Base-by-base conservation (phyloP, 2,113 vertebrate genomes). In the Willisornis vidua region DNA sequence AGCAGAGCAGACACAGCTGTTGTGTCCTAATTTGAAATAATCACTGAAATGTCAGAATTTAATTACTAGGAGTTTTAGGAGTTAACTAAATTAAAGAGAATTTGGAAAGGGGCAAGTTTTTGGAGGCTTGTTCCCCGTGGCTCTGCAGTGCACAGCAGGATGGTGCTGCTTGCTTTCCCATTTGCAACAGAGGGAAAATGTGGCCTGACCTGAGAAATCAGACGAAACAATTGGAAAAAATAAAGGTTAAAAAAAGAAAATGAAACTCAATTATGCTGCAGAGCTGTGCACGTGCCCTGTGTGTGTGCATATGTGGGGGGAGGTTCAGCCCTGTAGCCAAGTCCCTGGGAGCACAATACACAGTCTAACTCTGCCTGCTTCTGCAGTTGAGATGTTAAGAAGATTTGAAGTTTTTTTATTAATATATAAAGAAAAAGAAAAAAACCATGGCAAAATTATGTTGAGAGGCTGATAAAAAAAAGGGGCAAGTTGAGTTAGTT, bases 391-490 rank as follows among this genome's bases (percentile, higher is more conserved):
- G 63, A 24, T 90, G 52, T 49, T 88, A 52, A 78, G 86, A 83
- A 37, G 20, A 54, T 46, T 63, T 70, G 5, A 67, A 4, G 4
- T 52, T n/a, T 49, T 78, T 72, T 89, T 82, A 43, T 19, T 10
- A 79, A 52, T 65, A 90, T 76, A 55, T 45, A 75, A 33, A 84
- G 12, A 6, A 49, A 28, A 65, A 55, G n/a, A n/a, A 82, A 16
- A 58, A 24, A 15, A 55, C 41, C 95, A 88, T 94, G 85, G 76
- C 88, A 94, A 93, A 94, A 71, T 45, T n/a, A 28, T 77, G 87
- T 72, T 95, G 95, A 90, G 93, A 96, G 94, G 49, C 85, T 86
- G 13, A 33, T 51, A 8, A 75, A 46, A 45, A 18, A 7, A 6
- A 46, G 52, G 80, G 59, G 37, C 83, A 77, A 49, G 43, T 39